A percentile compares a stretch with the other conserved stretches of the same genome.
phyloP scores from a whole-genome alignment of 2,113 vertebrate genomes.

The Coreoperca whiteheadi region DNA sequence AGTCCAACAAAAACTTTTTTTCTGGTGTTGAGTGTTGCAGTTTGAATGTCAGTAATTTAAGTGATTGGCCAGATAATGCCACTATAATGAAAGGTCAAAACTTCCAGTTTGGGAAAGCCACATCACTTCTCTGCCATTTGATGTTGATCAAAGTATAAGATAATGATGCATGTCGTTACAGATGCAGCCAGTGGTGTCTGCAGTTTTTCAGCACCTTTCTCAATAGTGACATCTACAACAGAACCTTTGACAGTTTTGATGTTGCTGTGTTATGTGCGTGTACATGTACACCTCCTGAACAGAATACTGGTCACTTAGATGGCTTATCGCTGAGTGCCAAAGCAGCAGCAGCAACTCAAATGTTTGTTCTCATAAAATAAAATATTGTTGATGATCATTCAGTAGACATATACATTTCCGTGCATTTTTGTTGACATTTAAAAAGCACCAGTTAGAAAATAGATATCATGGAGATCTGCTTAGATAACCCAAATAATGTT shows the following conservation, averaged over 20 bases:
- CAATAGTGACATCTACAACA: neutral
- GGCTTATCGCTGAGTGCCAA: neutral
- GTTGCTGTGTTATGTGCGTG: neutral
- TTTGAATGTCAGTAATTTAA: neutral
- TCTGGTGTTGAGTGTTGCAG: neutral
- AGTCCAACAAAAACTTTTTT: neutral
- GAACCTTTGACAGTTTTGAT: neutral
- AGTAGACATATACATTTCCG: neutral
- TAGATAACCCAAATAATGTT: neutral
- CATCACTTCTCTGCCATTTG: neutral
- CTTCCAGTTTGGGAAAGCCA: conserved; percentile 24
- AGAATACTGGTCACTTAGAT: neutral
- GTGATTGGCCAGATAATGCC: conserved; percentile 4
- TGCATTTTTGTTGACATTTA: neutral
- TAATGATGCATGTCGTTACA: neutral
- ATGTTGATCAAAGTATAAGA: conserved; percentile 9
- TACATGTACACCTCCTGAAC: neutral
- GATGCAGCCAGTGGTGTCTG: neutral
- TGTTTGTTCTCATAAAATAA: neutral
- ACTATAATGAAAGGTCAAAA: conserved; percentile 33
- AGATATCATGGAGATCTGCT: neutral
- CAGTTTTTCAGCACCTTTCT: neutral
- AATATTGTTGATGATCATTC: neutral
- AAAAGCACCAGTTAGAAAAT: neutral
- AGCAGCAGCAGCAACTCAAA: neutral